phyloP scores from a whole-genome alignment of 2,888 invertebrate genomes.

The Platerodrilus igneus region DNA sequence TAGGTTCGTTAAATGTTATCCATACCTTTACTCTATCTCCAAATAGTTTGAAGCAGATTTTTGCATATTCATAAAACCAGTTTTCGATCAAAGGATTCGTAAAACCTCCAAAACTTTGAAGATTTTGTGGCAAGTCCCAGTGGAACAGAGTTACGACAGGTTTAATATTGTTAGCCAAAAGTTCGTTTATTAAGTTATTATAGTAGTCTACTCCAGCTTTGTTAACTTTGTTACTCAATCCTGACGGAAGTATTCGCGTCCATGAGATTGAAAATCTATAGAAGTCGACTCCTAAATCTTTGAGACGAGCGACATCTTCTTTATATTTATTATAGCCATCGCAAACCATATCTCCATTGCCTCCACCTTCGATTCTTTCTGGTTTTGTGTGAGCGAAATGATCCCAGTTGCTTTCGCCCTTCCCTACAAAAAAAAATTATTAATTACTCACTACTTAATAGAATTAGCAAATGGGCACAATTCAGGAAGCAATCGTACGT shows the following conservation, averaged over 20 bases:
- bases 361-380: slow-evolving; percentile 50
- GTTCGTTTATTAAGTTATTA: slow-evolving; percentile 64
- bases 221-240: slow-evolving; percentile 61
- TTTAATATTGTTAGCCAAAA: slow-evolving; percentile 54
- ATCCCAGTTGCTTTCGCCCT: slow-evolving; percentile 54
- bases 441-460: no score
- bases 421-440: slow-evolving; percentile 29
- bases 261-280: slow-evolving; percentile 62
- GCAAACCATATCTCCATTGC: slow-evolving; percentile 57
- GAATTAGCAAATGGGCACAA: no score
- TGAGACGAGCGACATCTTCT: slow-evolving; percentile 57
- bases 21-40: no score
- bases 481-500: no score
- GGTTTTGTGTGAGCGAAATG: slow-evolving; percentile 48
- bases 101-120: slow-evolving; percentile 59
- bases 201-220: slow-evolving; percentile 68
- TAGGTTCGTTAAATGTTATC: no score
- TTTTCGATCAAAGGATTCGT: slow-evolving; percentile 54
- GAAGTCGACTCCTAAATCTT: slow-evolving; percentile 52
- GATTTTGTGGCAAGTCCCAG: slow-evolving; percentile 35
- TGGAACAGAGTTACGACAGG: slow-evolving; percentile 47
- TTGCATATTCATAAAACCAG: slow-evolving; percentile 53
- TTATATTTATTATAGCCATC: slow-evolving; percentile 63
- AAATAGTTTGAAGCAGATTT: no score
- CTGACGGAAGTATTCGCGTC: slow-evolving; percentile 62